phyloP scores from a whole-genome alignment of 2,888 invertebrate species.

The Lymantria dispar region DNA sequence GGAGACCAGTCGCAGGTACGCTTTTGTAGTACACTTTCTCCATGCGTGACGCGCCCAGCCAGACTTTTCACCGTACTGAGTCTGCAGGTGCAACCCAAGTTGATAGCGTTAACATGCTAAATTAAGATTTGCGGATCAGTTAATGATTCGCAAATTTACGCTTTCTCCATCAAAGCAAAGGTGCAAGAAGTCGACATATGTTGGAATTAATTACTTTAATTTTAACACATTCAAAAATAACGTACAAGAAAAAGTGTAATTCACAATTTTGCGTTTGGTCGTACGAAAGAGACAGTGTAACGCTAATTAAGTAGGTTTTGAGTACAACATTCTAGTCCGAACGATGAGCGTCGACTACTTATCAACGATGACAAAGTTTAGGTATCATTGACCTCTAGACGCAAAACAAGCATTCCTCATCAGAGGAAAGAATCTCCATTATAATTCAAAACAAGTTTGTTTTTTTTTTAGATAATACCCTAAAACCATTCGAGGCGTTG shows the following conservation, averaged over 20 bases:
- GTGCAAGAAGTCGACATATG: conserved; percentile 32
- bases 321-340: conserved; percentile 52
- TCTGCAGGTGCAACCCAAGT: conserved; percentile 44
- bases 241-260: background rate
- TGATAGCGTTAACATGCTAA: conserved; percentile 42
- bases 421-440: conserved; percentile 14
- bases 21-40: conserved; percentile 79
- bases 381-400: conserved; percentile 61
- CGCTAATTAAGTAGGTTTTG: conserved; percentile 51
- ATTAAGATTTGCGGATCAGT: conserved; percentile 43
- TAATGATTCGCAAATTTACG: conserved; percentile 48
- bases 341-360: conserved; percentile 30
- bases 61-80: conserved; percentile 62
- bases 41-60: conserved; percentile 68
- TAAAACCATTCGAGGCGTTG: conserved; percentile 43
- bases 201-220: conserved; percentile 25
- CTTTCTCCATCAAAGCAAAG: conserved; percentile 47
- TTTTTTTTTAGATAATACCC: conserved; percentile 42
- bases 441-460: conserved; percentile 38
- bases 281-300: conserved; percentile 31
- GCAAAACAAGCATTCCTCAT: conserved; percentile 18
- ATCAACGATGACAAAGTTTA: conserved; percentile 43
- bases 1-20: conserved; percentile 71
- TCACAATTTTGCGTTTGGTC: conserved; percentile 9
- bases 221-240: background rate